Evolutionary conservation across 2,113 vertebrate genomes (phyloP), one percentile per base, ranked within the genome.

Genomic region (Cephalopholis sonnerati): DNA sequence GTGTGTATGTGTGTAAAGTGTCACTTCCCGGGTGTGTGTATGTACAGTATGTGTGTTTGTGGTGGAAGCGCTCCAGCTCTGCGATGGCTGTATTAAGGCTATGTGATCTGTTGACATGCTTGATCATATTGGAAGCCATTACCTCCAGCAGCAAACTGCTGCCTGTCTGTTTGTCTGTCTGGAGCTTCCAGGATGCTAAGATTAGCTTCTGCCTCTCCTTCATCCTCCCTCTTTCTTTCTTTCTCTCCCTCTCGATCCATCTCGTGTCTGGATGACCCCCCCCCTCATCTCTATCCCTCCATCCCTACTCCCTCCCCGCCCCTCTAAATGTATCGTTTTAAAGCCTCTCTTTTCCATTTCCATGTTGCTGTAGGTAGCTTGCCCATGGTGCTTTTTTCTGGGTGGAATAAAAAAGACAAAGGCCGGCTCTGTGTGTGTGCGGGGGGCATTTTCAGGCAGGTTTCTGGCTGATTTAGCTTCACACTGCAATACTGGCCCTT

Each of bases 71-170:
- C 69, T 78, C 61, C 48, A 54, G 55, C 55, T 77, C 32, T 76
- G 78, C 70, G 27, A 69, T 77, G 77, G 84, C 69, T 83, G 88
- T 92, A 78, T 90, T 92, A 86, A 93, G 94, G 87, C 93, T 81
- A 20, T 93, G 84, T 92, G 92, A 92, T 82, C 63, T 93, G 89
- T 94, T 96, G 95, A 94, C 93, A 92, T 84, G 87, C 79, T 79
- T 87, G 84, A 87, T 91, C 67, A 84, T 74, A 82, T 84, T 94
- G 93, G 95, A 95, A 94, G 95, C 95, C 96, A 96, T 97, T 96
- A 96, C 93, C 93, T 90, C 94, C 95, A 90, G 75, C 90, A 87
- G 89, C 84, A 95, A 93, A 87, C 86, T 84, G 87, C 88, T 77
- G 78, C 77, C 87, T 85, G 73, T 77, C 86, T 86, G 82, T 84